phyloP scores from a whole-genome alignment of 2,888 invertebrate species.

The Ochropleura plecta region DNA sequence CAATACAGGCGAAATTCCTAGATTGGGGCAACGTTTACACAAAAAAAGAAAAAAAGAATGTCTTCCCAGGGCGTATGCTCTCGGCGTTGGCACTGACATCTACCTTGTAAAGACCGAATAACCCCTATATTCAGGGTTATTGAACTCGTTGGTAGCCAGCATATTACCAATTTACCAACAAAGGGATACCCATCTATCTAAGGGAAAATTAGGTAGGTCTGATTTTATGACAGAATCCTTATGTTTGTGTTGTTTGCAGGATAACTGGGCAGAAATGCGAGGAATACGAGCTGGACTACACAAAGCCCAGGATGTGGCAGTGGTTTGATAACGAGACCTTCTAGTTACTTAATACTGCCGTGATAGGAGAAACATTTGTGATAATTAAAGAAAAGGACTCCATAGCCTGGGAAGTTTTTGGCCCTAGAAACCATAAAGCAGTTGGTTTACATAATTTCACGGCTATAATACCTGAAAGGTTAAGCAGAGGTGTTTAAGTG shows the following conservation, averaged over 20 bases:
- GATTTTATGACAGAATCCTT: neutral
- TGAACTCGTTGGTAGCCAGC: neutral
- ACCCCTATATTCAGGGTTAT: neutral
- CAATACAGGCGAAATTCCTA: no score
- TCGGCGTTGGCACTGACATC: neutral
- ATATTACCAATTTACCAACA: neutral
- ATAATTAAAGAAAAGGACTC: neutral
- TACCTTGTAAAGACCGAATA: conserved; percentile 75
- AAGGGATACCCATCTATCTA: neutral
- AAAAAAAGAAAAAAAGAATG: no score
- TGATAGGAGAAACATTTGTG: neutral
- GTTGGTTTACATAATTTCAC: neutral
- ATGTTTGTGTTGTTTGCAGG: conserved; percentile 66
- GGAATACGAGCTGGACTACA: conserved; percentile 89
- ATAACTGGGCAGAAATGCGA: conserved; percentile 89
- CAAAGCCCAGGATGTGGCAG: conserved; percentile 88
- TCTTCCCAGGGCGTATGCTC: neutral
- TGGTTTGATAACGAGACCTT: conserved; percentile 92
- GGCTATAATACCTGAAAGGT: no score
- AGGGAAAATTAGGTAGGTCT: neutral
- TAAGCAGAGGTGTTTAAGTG: neutral
- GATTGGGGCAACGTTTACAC: no score
- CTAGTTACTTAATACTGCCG: no score
- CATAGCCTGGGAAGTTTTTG: neutral
- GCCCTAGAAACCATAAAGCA: no score